These are phyloP conservation scores for Antheraea pernyi DNA, from an alignment of 1,140 invertebrate species.

Conservation along the genomic window DNA sequence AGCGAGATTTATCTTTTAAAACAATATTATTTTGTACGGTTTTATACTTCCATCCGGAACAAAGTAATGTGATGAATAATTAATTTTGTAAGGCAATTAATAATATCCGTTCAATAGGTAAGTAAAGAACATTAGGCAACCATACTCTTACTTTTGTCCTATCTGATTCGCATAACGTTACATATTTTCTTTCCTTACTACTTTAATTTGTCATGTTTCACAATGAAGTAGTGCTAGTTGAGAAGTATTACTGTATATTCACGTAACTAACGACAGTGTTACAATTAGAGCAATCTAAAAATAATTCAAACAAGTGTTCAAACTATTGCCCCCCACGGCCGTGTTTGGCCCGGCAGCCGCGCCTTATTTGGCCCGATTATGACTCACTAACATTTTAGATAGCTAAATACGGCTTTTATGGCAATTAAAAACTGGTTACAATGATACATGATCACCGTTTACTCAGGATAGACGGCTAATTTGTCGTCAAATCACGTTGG, in stretches of 20 bases:
- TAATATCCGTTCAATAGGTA: too few relatives aligned
- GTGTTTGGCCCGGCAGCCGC: not conserved
- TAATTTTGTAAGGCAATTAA: too few relatives aligned
- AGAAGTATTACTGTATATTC: not conserved
- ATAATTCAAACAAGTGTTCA: not conserved
- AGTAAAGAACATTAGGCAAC: too few relatives aligned
- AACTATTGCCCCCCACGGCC: not conserved
- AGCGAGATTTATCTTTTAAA: not conserved
- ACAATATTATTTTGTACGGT: not conserved
- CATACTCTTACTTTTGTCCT: too few relatives aligned
- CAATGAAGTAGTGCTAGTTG: too few relatives aligned
- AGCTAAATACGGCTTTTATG: not conserved
- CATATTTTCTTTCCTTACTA: too few relatives aligned
- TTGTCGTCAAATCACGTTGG: not conserved
- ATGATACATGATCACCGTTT: not conserved
- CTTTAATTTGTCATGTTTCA: too few relatives aligned
- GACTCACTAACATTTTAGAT: conserved; percentile 1
- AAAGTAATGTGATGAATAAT: too few relatives aligned
- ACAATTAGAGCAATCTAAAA: conserved; percentile 3
- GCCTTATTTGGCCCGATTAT: not conserved
- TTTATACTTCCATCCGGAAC: too few relatives aligned
- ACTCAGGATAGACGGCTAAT: not conserved
- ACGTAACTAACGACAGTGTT: not conserved
- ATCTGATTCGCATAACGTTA: too few relatives aligned
- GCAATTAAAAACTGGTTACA: not conserved